Conservation (phyloP, 2,888 invertebrate genomes). For the Lingula anatina region DNA sequence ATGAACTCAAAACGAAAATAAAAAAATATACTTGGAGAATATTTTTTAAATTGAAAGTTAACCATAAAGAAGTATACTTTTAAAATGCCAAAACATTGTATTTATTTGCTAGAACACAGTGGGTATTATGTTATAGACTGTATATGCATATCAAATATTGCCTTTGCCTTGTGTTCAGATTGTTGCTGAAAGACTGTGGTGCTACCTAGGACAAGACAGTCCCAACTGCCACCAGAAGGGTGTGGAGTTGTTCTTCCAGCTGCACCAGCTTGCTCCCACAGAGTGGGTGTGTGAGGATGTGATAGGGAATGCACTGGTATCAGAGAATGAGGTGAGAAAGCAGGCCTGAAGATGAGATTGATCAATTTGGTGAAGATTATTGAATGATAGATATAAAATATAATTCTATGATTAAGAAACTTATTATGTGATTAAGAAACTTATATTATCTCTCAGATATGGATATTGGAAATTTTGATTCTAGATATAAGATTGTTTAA, state of each 20-base stretch:
- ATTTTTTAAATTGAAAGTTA: too few species aligned
- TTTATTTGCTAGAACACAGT: too few species aligned
- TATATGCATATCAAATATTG: too few species aligned
- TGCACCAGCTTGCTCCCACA: slow-evolving; percentile 66
- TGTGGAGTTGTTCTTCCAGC: slow-evolving; percentile 69
- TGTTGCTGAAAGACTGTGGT: slow-evolving; percentile 68
- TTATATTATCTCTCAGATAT: neutral
- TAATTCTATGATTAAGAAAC: too few species aligned
- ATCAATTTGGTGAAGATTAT: neutral
- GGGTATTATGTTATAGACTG: too few species aligned
- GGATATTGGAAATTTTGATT: too few species aligned
- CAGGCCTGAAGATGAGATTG: too few species aligned
- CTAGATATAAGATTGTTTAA: too few species aligned
- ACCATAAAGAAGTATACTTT: too few species aligned
- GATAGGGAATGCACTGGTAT: slow-evolving; percentile 56
- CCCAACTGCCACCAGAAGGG: slow-evolving; percentile 61
- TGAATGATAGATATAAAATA: neutral
- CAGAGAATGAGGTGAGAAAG: slow-evolving; percentile 38
- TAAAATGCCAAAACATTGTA: too few species aligned
- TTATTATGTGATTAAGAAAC: neutral
- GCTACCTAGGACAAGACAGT: slow-evolving; percentile 60
- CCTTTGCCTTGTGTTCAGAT: slow-evolving; percentile 55
- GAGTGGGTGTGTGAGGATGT: slow-evolving; percentile 67
- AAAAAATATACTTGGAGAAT: too few species aligned
- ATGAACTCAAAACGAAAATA: too few species aligned